These are phyloP conservation scores for Nothobranchius furzeri DNA, from an alignment of 2,113 vertebrate genomes.

Conservation along the genomic window DNA sequence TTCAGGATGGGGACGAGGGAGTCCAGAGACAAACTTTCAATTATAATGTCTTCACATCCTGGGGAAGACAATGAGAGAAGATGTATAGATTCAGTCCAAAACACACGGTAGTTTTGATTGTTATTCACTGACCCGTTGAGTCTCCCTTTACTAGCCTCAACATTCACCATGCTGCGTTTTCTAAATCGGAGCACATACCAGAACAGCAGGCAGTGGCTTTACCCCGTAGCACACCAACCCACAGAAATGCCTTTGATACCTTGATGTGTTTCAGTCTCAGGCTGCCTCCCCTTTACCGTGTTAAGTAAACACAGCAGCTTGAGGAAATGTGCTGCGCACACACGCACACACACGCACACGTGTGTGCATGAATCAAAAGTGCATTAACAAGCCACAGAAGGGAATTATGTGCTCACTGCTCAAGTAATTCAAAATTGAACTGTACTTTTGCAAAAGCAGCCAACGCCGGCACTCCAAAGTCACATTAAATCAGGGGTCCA, in stretches of 20 bases:
- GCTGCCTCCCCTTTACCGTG: slow-evolving; percentile 56
- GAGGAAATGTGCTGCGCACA: slow-evolving; percentile 46
- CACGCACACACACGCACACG: slow-evolving; percentile 42
- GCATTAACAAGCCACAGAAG: slow-evolving; percentile 48
- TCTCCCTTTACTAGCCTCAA: slow-evolving; percentile 48
- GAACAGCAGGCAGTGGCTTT: slow-evolving; percentile 75
- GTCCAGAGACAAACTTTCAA: slow-evolving; percentile 95
- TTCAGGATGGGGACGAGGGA: slow-evolving; percentile 94
- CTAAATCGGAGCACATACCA: slow-evolving; percentile 75
- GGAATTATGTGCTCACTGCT: slow-evolving; percentile 53
- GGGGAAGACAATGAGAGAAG: slow-evolving; percentile 11
- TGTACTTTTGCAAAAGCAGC: slow-evolving; percentile 19
- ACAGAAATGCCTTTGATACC: slow-evolving; percentile 78
- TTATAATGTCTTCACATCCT: slow-evolving; percentile 98
- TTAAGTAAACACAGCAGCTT: slow-evolving; percentile 67
- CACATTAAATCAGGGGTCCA: slow-evolving; percentile 21
- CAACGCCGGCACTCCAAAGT: slow-evolving; percentile 14
- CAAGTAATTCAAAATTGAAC: slow-evolving; percentile 9
- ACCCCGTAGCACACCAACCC: slow-evolving; percentile 68
- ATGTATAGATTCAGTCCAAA: slow-evolving; percentile 1
- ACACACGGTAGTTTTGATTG: slow-evolving; percentile 45
- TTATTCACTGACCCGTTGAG: slow-evolving; percentile 51
- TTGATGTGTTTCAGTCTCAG: slow-evolving; percentile 67
- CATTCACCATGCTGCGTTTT: slow-evolving; percentile 60
- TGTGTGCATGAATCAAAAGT: slow-evolving; percentile 46